Evolutionary conservation across 2,888 invertebrate genomes (phyloP).

Genomic region (Conistra vaccinii): DNA sequence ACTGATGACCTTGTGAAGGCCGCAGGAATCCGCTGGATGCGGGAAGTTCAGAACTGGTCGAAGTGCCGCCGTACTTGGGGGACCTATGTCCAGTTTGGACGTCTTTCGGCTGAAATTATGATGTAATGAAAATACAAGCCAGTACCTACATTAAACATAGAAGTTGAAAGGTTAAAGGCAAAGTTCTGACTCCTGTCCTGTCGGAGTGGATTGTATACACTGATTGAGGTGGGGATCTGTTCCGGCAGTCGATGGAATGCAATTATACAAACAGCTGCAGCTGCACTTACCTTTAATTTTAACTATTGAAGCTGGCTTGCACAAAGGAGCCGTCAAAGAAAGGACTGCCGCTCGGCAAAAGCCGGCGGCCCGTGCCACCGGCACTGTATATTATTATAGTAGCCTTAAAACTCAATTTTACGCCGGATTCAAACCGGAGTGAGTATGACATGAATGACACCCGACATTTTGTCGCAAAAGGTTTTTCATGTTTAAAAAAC

Average conservation of each 20-base stretch:
- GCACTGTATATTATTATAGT: too few relatives aligned
- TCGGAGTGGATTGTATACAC: not conserved
- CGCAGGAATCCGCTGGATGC: too few relatives aligned
- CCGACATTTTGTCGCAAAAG: conserved; percentile 8
- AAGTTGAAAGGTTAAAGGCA: not conserved
- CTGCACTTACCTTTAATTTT: not conserved
- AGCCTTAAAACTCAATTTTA: not conserved
- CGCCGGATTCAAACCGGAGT: not conserved
- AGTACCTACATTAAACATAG: too few relatives aligned
- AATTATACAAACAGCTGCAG: not conserved
- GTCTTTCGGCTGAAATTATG: too few relatives aligned
- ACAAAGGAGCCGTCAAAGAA: too few relatives aligned
- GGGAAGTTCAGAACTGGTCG: too few relatives aligned
- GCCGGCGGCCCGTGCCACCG: too few relatives aligned
- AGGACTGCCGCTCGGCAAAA: too few relatives aligned
- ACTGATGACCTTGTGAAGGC: too few relatives aligned
- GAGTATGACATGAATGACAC: conserved; percentile 5
- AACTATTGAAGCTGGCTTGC: not conserved
- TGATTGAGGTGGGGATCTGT: not conserved
- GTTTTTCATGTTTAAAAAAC: conserved; percentile 32
- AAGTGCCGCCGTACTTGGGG: too few relatives aligned
- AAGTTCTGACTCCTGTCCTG: not conserved
- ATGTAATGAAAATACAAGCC: too few relatives aligned
- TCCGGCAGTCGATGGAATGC: not conserved
- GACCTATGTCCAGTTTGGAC: too few relatives aligned